phyloP scores from a whole-genome alignment of 2,888 invertebrate genomes.

The Harpalus rufipes region DNA sequence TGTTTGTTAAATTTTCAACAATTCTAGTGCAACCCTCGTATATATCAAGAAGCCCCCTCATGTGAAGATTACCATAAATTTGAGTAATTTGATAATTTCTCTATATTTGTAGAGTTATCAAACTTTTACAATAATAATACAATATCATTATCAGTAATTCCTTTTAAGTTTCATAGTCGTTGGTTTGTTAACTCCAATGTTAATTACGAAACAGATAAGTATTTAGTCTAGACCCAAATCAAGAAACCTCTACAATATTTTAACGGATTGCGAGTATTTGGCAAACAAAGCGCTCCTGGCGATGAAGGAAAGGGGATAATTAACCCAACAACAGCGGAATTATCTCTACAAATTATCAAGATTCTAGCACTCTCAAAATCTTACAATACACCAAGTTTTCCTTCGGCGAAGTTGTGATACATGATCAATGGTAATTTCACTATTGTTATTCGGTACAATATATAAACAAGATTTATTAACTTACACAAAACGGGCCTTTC shows the following conservation, averaged over 20 bases:
- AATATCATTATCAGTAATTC: background rate
- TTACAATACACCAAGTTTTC: background rate
- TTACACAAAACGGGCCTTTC: background rate
- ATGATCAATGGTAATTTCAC: background rate
- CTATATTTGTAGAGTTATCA: too few species aligned
- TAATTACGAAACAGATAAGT: conserved; percentile 41
- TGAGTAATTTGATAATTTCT: too few species aligned
- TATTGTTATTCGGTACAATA: background rate
- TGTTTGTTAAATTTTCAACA: too few species aligned
- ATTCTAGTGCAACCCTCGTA: too few species aligned
- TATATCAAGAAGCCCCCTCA: too few species aligned
- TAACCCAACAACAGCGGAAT: conserved; percentile 37
- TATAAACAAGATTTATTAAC: background rate
- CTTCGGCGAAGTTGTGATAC: background rate
- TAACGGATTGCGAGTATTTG: conserved; percentile 41
- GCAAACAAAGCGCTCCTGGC: conserved; percentile 33
- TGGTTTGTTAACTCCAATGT: background rate
- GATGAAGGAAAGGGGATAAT: conserved; percentile 9
- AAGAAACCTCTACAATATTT: conserved; percentile 44
- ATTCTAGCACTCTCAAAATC: conserved; percentile 23
- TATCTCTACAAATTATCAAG: conserved; percentile 33
- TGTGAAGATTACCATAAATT: too few species aligned
- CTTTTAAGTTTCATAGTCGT: background rate
- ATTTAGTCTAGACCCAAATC: conserved; percentile 26
- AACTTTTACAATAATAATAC: background rate